Conservation (phyloP, 2,797 vertebrate species). For the Erpetoichthys calabaricus region DNA sequence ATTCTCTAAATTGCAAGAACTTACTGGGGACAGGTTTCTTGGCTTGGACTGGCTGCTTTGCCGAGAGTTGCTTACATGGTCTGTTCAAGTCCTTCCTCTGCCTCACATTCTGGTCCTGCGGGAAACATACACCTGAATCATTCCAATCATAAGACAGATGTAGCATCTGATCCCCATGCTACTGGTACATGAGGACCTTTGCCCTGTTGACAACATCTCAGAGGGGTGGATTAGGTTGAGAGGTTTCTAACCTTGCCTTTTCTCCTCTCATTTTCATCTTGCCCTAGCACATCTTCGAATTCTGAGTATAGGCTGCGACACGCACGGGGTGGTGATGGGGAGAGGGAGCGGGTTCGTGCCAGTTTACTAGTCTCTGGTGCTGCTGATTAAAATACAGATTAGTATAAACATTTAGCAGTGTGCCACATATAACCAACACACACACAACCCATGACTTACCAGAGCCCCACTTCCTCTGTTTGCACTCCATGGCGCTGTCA, state of each 20-base stretch:
- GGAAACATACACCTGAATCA: too few relatives aligned
- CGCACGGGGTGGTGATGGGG: slow-evolving; percentile 46
- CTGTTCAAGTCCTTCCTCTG: too few relatives aligned
- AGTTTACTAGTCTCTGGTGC: slow-evolving; percentile 17
- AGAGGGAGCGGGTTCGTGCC: slow-evolving; percentile 46
- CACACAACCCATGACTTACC: slow-evolving; percentile 29
- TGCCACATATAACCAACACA: accelerated
- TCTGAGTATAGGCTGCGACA: slow-evolving; percentile 16
- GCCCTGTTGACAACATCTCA: background rate
- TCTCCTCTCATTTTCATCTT: slow-evolving; percentile 25
- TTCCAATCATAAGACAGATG: too few relatives aligned
- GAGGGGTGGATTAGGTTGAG: background rate
- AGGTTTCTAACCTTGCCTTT: slow-evolving; percentile 36
- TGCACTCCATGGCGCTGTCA: slow-evolving; percentile 59
- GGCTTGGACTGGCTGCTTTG: slow-evolving; percentile 20
- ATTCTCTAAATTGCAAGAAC: slow-evolving; percentile 1
- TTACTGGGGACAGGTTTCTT: slow-evolving; percentile 56
- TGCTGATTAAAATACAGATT: slow-evolving; percentile 26
- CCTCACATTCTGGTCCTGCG: too few relatives aligned
- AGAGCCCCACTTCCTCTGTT: slow-evolving; percentile 27
- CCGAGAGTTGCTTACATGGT: too few relatives aligned
- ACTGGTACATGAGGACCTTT: too few relatives aligned
- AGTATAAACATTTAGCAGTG: slow-evolving; percentile 8
- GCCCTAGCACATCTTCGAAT: slow-evolving; percentile 25
- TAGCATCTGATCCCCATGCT: too few relatives aligned